phyloP scores from a whole-genome alignment of 2,888 invertebrate species.

The Hoplodrina blanda region DNA sequence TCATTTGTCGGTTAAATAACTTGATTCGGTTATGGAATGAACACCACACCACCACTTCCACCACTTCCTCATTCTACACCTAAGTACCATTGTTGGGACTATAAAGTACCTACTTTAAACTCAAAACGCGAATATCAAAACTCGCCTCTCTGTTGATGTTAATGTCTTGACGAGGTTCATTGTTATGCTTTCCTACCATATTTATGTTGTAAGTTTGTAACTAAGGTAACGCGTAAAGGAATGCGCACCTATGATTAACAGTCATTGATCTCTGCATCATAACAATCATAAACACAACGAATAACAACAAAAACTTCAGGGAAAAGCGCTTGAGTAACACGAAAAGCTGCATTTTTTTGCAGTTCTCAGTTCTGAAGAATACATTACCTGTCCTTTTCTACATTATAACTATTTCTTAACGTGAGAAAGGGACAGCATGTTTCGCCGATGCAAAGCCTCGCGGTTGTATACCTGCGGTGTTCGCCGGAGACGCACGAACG shows the following conservation, averaged over 20 bases:
- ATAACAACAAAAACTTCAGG: slow-evolving; percentile 46
- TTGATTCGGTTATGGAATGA: no score
- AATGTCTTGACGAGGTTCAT: neutral
- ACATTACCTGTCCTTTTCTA: slow-evolving; percentile 61
- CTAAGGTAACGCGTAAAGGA: slow-evolving; percentile 34
- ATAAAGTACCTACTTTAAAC: no score
- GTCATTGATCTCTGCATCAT: slow-evolving; percentile 32
- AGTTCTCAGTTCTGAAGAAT: slow-evolving; percentile 63
- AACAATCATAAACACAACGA: slow-evolving; percentile 35
- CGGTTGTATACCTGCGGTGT: slow-evolving; percentile 69
- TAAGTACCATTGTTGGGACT: no score
- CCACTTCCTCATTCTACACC: no score
- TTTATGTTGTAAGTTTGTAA: slow-evolving; percentile 8
- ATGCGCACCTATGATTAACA: slow-evolving; percentile 11
- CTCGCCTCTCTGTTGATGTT: no score
- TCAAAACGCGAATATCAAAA: no score
- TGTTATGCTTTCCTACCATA: slow-evolving; percentile 19
- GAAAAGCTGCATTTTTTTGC: slow-evolving; percentile 61
- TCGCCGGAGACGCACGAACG: slow-evolving; percentile 80
- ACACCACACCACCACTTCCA: no score
- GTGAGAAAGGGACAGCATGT: slow-evolving; percentile 63
- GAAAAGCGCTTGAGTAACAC: slow-evolving; percentile 53
- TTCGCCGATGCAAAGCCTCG: slow-evolving; percentile 64
- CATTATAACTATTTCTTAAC: slow-evolving; percentile 32
- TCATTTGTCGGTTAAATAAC: slow-evolving; percentile 3